Percentiles rank a stretch among this genome's conserved stretches.
These are phyloP conservation scores for Cecropterus lyciades DNA, from an alignment of 1,140 invertebrate species.

Conservation along the genomic window DNA sequence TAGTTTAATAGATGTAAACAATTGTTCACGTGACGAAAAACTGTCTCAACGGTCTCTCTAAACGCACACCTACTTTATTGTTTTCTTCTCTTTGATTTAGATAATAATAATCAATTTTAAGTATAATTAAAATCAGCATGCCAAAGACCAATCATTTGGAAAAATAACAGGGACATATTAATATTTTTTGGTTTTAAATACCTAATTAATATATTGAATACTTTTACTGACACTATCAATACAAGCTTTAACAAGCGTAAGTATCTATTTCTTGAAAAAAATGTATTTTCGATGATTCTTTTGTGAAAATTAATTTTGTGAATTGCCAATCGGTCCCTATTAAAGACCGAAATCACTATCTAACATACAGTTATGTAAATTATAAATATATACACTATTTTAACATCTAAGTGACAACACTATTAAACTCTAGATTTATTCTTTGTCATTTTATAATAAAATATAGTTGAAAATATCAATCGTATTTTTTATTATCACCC, in stretches of 20 bases:
- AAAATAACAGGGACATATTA: conserved; percentile 78
- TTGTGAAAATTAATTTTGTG: conserved; percentile 66
- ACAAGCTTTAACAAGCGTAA: conserved; percentile 70
- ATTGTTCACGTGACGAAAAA: conserved; percentile 66
- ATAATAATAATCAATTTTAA: conserved; percentile 50
- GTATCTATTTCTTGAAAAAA: conserved; percentile 53
- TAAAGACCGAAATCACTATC: conserved; percentile 52
- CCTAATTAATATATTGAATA: conserved; percentile 61
- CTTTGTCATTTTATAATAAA: conserved; percentile 84
- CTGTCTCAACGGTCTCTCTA: conserved; percentile 59
- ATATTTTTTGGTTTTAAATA: conserved; percentile 69
- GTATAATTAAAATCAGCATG: conserved; percentile 68
- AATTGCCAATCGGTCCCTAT: conserved; percentile 50
- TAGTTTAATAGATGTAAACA: conserved; percentile 77
- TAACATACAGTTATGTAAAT: conserved; percentile 72
- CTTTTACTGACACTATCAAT: conserved; percentile 50
- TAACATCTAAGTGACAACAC: conserved; percentile 78
- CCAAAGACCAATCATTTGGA: conserved; percentile 80
- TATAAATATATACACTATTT: conserved; percentile 77
- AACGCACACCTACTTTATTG: conserved; percentile 60
- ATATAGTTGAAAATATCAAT: conserved; percentile 76
- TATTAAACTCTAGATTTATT: conserved; percentile 83
- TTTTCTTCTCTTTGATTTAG: conserved; percentile 35
- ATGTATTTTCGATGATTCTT: conserved; percentile 71
- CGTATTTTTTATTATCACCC: conserved; percentile 33